Conservation (phyloP, 2,113 vertebrate species). For the Stictonetta naevosa region DNA sequence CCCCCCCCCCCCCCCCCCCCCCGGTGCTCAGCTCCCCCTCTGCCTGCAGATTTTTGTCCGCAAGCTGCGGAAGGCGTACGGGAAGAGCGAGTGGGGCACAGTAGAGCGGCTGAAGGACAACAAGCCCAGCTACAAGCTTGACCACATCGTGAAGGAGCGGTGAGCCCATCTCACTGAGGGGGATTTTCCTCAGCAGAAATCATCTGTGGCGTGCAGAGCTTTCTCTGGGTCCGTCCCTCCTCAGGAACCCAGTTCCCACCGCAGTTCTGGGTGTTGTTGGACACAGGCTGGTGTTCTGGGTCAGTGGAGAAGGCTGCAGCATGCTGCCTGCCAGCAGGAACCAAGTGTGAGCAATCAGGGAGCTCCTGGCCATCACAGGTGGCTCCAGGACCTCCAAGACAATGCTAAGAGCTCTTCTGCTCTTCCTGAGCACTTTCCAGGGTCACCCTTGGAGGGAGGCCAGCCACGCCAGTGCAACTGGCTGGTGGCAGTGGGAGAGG, state of each 20-base stretch:
- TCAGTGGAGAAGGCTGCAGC: neutral
- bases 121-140: constrained; percentile 93
- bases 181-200: neutral
- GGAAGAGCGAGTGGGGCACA: constrained; percentile 87
- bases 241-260: accelerated
- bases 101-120: constrained; percentile 89
- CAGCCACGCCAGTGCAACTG: accelerated
- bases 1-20: too few relatives aligned
- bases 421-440: neutral
- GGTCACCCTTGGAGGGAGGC: accelerated
- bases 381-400: neutral
- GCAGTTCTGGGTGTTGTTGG: neutral
- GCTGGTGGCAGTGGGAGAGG: neutral
- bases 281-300: accelerated
- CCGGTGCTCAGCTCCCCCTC: accelerated
- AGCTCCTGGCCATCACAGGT: accelerated
- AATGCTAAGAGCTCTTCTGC: accelerated
- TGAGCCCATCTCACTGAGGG: constrained; percentile 43
- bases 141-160: constrained; percentile 97
- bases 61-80: constrained; percentile 93
- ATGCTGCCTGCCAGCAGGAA: neutral
- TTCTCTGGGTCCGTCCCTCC: accelerated
- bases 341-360: neutral
- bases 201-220: neutral
- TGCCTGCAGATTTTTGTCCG: constrained; percentile 88